phyloP scores from a whole-genome alignment of 1,140 invertebrate species.

The Lerema accius region DNA sequence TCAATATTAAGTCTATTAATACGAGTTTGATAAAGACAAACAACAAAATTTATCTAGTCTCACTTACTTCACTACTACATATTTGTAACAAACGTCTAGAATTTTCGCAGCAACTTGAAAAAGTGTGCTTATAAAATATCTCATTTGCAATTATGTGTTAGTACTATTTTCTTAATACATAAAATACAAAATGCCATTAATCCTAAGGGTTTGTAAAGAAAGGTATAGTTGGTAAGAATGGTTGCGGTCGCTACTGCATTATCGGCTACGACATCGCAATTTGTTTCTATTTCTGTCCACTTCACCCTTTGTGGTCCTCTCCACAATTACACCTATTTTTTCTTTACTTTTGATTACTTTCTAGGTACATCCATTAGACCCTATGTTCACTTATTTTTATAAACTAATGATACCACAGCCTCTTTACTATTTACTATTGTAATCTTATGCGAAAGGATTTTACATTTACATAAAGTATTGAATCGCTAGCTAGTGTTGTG shows the following conservation, averaged over 20 bases:
- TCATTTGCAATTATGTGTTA: constrained; percentile 13
- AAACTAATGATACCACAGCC: constrained; percentile 34
- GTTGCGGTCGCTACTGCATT: constrained; percentile 53
- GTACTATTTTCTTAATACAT: not conserved
- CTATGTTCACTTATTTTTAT: constrained; percentile 52
- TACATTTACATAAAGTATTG: not conserved
- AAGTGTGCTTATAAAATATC: not conserved
- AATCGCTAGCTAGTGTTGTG: not conserved
- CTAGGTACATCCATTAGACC: constrained; percentile 29
- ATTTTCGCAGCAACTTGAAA: not conserved
- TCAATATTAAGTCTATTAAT: too few species aligned
- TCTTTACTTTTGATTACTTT: constrained; percentile 52
- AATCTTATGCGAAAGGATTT: not conserved
- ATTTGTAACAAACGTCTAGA: too few species aligned
- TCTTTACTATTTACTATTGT: constrained; percentile 4
- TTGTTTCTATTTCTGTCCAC: constrained; percentile 65
- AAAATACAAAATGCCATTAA: constrained; percentile 1
- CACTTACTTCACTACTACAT: too few species aligned
- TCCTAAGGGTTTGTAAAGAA: constrained; percentile 25
- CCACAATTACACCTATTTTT: constrained; percentile 61
- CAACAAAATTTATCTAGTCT: too few species aligned
- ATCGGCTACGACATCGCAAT: constrained; percentile 62
- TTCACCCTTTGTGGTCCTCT: constrained; percentile 56
- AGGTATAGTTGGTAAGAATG: not conserved
- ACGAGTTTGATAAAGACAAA: too few species aligned